phyloP scores from a whole-genome alignment of 1,140 invertebrate species.

The Pteromalus puparum region DNA sequence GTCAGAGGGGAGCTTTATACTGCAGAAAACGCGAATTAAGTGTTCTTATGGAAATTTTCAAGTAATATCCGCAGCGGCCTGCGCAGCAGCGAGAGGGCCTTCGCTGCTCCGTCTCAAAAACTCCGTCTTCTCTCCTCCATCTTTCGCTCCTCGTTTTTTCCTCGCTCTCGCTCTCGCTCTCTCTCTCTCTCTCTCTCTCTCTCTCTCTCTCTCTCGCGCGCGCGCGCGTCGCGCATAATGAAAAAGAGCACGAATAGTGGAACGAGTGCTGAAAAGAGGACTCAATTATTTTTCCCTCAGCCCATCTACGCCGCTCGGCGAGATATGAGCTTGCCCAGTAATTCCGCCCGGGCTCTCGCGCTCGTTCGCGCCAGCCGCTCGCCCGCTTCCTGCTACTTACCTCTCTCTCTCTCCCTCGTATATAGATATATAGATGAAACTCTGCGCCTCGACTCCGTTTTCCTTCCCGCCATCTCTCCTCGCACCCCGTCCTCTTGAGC shows the following conservation, averaged over 20 bases:
- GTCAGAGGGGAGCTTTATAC: background rate
- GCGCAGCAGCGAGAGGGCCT: conserved; percentile 17
- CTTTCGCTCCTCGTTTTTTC: background rate
- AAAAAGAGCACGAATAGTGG: conserved; percentile 50
- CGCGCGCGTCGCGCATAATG: conserved; percentile 51
- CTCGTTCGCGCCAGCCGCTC: conserved; percentile 24
- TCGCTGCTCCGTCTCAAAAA: conserved; percentile 31
- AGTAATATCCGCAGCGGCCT: conserved; percentile 64
- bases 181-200: too few species aligned
- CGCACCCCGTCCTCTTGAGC: background rate
- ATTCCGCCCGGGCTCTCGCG: conserved; percentile 38
- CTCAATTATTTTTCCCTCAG: conserved; percentile 55
- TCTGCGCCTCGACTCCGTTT: background rate
- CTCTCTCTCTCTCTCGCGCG: too few species aligned
- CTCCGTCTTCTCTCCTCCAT: conserved; percentile 30
- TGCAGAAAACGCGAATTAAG: conserved; percentile 57
- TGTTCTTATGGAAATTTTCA: conserved; percentile 70
- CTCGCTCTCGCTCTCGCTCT: too few species aligned
- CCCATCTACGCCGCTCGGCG: conserved; percentile 19
- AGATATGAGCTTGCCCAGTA: conserved; percentile 48
- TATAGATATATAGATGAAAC: background rate
- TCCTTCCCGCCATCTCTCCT: background rate
- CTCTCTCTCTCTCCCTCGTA: background rate
- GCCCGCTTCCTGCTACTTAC: background rate
- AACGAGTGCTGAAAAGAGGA: conserved; percentile 49